Evolutionary conservation across 2,113 vertebrate species (phyloP), one percentile per base, ranked within the genome.

Genomic region (Prionailurus viverrinus): DNA sequence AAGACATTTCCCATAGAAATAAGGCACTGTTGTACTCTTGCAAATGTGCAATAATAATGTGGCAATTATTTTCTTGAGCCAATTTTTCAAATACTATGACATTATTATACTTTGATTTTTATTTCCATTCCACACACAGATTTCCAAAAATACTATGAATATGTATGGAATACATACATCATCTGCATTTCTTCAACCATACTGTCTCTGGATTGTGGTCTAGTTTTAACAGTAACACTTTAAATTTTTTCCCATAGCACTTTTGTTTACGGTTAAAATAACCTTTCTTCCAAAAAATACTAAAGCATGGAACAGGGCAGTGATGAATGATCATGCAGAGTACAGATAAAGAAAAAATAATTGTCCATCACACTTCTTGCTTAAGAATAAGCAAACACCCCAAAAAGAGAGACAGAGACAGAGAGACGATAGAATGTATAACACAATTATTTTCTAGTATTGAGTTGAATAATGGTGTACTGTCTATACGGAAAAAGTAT

Each of bases 261-360:
- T 66, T 76, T 84, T 65, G 12, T 39, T 93, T 85, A 31, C 83
- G 81, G 80, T 69, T 91, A 73, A 97, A 89, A 89, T 68, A 78
- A 78, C 1, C 0, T 93, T 89, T 82, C 8, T 45, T 74, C 10
- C 21, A 6, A 33, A 84, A 91, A 78, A 23, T 41, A 82, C 5
- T 23, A n/a, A 90, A 78, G 23, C 18, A 76, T 1, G 8, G 27
- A 58, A 78, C 96, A 88, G 4, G 7, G 4, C 41, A 83, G 8
- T 76, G 55, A 29, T 82, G 14, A 86, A 93, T 88, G 29, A 41
- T 41, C 5, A 12, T 53, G 3, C 7, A 45, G 63, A 74, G n/a
- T 68, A 71, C 4, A 87, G 9, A 58, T 68, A 93, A 92, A 9
- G 41, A 80, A 73, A 25, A 89, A 89, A 27, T 81, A 82, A 53